phyloP scores from a whole-genome alignment of 1,140 invertebrate genomes.

The Andrena cerasifolii region DNA sequence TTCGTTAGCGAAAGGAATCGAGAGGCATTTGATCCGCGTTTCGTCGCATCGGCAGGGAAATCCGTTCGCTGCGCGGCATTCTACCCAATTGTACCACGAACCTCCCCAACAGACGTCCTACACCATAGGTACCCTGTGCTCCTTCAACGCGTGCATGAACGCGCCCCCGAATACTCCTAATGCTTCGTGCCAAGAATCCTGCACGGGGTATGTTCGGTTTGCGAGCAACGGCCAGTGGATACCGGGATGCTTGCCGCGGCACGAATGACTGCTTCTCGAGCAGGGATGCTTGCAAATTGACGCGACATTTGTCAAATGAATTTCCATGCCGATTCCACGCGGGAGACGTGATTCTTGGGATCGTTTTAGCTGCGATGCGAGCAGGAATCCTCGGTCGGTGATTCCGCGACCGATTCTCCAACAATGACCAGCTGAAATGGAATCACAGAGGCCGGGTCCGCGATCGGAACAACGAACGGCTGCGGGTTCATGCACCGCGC shows the following conservation, averaged over 20 bases:
- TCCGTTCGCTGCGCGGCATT: slow-evolving; percentile 39
- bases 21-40: slow-evolving; percentile 12
- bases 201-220: slow-evolving; percentile 7
- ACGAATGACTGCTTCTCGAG: not conserved
- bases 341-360: no score
- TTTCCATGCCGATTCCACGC: no score
- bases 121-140: no score
- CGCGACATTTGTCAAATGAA: not conserved
- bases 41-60: slow-evolving; percentile 41
- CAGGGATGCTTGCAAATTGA: no score
- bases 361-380: no score
- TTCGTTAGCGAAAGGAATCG: not conserved
- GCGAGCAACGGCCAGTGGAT: not conserved
- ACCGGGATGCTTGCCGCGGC: not conserved
- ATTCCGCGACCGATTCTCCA: not conserved
- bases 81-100: slow-evolving; percentile 18
- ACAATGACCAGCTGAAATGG: no score
- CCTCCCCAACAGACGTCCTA: not conserved
- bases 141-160: slow-evolving; percentile 2
- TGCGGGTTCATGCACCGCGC: slow-evolving; percentile 18
- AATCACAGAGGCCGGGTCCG: not conserved
- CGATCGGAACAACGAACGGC: not conserved
- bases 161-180: slow-evolving; percentile 30
- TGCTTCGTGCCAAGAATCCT: slow-evolving; percentile 32
- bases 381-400: no score